Conservation (phyloP, 2,888 invertebrate species). For the Trichopria drosophilae region DNA sequence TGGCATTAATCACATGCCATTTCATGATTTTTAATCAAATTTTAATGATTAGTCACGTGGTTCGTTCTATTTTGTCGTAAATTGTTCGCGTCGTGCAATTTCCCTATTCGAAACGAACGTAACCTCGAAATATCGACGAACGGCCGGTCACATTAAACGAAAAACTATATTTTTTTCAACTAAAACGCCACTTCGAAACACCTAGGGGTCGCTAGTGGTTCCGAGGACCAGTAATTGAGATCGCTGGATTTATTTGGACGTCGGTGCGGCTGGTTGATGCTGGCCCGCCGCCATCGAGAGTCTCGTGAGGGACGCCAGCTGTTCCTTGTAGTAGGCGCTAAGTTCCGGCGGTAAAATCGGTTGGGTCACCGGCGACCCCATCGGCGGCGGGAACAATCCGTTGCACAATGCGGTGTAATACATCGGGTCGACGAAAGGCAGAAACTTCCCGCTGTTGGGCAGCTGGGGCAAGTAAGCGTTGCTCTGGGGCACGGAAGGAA, state of each 20-base stretch:
- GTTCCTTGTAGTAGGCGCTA: conserved; percentile 61
- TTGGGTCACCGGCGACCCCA: conserved; percentile 49
- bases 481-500: conserved; percentile 43
- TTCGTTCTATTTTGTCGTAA: too few relatives aligned
- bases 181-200: too few relatives aligned
- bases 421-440: conserved; percentile 58
- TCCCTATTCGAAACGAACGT: too few relatives aligned
- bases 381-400: conserved; percentile 51
- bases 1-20: too few relatives aligned
- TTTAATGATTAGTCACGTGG: too few relatives aligned
- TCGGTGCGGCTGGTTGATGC: conserved; percentile 50
- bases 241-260: conserved; percentile 54
- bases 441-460: conserved; percentile 55
- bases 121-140: too few relatives aligned
- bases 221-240: too few relatives aligned
- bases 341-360: conserved; percentile 58
- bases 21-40: too few relatives aligned
- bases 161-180: too few relatives aligned
- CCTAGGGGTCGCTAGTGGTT: too few relatives aligned
- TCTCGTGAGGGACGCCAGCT: conserved; percentile 59
- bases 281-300: conserved; percentile 53
- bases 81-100: too few relatives aligned
- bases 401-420: conserved; percentile 60
- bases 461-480: conserved; percentile 53
- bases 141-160: too few relatives aligned